A percentile compares a stretch with the other conserved stretches of the same genome.
Evolutionary conservation across 2,797 vertebrate species (phyloP).

Genomic region (Tapera naevia): DNA sequence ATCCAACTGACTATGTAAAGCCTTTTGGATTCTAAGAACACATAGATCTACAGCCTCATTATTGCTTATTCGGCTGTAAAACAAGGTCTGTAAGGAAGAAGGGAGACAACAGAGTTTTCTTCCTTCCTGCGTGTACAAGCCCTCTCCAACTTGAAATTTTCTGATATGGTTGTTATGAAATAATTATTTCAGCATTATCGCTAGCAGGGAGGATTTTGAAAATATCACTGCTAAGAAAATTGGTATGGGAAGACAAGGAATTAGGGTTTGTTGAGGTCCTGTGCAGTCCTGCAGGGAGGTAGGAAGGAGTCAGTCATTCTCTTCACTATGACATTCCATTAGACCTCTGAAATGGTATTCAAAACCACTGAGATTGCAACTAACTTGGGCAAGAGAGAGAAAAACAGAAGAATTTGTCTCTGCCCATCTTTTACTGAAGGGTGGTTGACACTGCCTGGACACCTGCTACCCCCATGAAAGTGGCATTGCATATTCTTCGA

Average conservation of each 20-base stretch:
- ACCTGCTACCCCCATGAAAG: not conserved
- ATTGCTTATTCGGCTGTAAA: constrained; percentile 52
- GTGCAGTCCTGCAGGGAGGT: not conserved
- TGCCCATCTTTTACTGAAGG: not conserved
- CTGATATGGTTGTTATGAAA: constrained; percentile 29
- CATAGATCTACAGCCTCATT: constrained; percentile 62
- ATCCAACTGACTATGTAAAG: constrained; percentile 60
- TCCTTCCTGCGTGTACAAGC: constrained; percentile 38
- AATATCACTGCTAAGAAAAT: not conserved
- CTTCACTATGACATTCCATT: not conserved
- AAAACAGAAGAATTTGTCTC: not conserved
- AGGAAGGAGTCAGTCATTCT: not conserved
- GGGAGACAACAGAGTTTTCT: constrained; percentile 37
- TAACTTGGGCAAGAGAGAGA: not conserved
- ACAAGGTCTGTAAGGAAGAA: constrained; percentile 38
- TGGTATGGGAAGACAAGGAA: not conserved
- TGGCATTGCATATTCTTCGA: not conserved
- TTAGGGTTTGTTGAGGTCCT: not conserved
- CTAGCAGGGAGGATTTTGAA: not conserved
- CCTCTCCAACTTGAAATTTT: constrained; percentile 2
- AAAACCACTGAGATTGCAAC: not conserved
- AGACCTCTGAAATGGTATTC: not conserved
- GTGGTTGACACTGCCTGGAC: not conserved
- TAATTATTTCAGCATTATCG: not conserved
- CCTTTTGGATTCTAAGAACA: constrained; percentile 56